Evolutionary conservation across 2,797 vertebrate species (phyloP), one percentile per base, ranked within the genome.

Genomic region (Peromyscus attwateri): DNA sequence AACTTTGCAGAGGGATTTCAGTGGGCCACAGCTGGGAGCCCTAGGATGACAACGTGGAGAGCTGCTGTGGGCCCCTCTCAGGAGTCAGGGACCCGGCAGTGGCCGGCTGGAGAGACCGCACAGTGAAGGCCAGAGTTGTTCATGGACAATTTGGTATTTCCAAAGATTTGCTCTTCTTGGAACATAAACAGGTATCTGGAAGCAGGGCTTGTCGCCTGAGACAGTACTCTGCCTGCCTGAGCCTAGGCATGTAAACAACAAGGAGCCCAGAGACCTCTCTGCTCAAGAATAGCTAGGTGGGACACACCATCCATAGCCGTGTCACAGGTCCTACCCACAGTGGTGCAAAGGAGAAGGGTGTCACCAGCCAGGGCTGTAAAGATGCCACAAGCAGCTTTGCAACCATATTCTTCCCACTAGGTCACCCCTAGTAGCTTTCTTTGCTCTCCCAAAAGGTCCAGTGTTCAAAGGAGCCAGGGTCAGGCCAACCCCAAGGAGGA

Each of bases 291-390:
- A 13, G 4, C 16, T 55, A 3, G 17, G 29, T 4, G 27, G 37
- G 64, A 60, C 81, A 37, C 25, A 52, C 62, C 6, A 55, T 64
- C 29, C 10, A 17, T 0, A 1, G 31, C 17, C 2, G 5, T 19
- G 49, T 84, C 64, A 0, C 34, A 0, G 34, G 21, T 27, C 49
- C 3, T 0, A 31, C 37, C n/a, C 21, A 7, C 10, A n/a, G 3
- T 0, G 25, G 29, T 1, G 34, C 19, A 34, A 6, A 70, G 40
- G 3, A 3, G 40, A 27, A 14, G 52, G 25, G 21, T 19, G 49
- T 3, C 31, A 52, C 23, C 73, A 64, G 17, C 34, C 6, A 8
- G 8, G 3, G 60, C 89, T 68, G n/a, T 27, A 66, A 34, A 31
- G 46, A 34, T 14, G 17, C 37, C 49, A 11, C 3, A 34, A 25